A percentile compares a stretch with the other conserved stretches of the same genome.
phyloP scores from a whole-genome alignment of 2,797 vertebrate species.

The Sebastes hubbsi region DNA sequence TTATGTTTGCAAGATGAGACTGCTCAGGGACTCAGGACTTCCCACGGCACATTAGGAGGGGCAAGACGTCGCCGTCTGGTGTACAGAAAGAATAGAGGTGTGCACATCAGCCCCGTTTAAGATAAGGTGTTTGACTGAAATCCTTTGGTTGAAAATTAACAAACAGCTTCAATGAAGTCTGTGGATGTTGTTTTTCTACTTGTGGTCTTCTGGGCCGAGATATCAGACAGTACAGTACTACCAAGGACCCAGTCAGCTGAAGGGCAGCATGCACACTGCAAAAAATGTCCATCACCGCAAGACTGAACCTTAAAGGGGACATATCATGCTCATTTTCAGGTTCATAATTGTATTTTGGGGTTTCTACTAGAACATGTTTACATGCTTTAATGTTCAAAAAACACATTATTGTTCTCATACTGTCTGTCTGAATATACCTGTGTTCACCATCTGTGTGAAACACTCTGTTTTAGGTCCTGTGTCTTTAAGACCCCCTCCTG shows the following conservation, averaged over 20 bases:
- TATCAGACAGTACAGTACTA: constrained; percentile 24
- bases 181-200: background rate
- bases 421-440: too few species aligned
- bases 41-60: constrained; percentile 35
- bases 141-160: background rate
- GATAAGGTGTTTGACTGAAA: constrained; percentile 5
- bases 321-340: background rate
- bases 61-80: constrained; percentile 1
- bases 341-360: background rate
- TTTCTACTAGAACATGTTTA: background rate
- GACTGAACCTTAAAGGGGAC: background rate
- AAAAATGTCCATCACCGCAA: constrained; percentile 12
- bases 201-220: constrained; percentile 3
- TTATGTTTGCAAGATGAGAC: constrained; percentile 31
- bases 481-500: background rate
- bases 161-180: constrained; percentile 4
- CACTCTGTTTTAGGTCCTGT: background rate
- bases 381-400: background rate
- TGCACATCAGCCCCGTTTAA: background rate
- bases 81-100: constrained; percentile 9
- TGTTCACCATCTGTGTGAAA: background rate
- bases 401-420: background rate
- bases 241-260: constrained; percentile 42
- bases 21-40: constrained; percentile 23
- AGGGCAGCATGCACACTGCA: constrained; percentile 38